A percentile compares a stretch with the other conserved stretches of the same genome.
phyloP scores from a whole-genome alignment of 2,888 invertebrate species.

The Callyntrura guangdongensis region DNA sequence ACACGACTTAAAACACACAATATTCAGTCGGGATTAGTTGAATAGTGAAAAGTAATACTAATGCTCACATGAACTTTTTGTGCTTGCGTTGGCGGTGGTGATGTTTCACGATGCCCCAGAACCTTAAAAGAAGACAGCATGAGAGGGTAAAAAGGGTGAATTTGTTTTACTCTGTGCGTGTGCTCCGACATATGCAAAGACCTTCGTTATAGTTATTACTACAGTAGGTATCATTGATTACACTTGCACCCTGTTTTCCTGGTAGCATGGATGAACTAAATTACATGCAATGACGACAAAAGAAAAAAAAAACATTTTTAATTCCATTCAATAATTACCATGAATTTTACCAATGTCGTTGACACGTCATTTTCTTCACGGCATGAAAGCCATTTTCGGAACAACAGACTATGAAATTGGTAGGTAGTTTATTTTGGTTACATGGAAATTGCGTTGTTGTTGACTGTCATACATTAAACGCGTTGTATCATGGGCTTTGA shows the following conservation, averaged over 20 bases:
- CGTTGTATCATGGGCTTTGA: not conserved
- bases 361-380: not conserved
- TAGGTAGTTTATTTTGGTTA: not conserved
- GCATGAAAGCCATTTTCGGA: not conserved
- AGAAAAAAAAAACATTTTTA: not conserved
- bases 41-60: not conserved
- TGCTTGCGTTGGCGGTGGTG: not conserved
- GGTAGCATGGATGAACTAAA: not conserved
- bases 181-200: not conserved
- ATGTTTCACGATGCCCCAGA: constrained; percentile 13
- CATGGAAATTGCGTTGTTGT: not conserved
- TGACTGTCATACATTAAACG: not conserved
- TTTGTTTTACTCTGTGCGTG: not conserved
- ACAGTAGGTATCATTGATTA: not conserved
- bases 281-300: not conserved
- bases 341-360: not conserved
- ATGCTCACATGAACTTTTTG: not conserved
- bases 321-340: constrained; percentile 40
- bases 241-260: not conserved
- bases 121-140: not conserved
- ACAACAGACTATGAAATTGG: not conserved
- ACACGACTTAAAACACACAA: not conserved
- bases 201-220: not conserved
- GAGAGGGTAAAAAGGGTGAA: constrained; percentile 34
- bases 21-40: not conserved